A percentile compares a stretch with the other conserved stretches of the same genome.
Evolutionary conservation across 2,797 vertebrate species (phyloP).

Genomic region (Chromis chromis): DNA sequence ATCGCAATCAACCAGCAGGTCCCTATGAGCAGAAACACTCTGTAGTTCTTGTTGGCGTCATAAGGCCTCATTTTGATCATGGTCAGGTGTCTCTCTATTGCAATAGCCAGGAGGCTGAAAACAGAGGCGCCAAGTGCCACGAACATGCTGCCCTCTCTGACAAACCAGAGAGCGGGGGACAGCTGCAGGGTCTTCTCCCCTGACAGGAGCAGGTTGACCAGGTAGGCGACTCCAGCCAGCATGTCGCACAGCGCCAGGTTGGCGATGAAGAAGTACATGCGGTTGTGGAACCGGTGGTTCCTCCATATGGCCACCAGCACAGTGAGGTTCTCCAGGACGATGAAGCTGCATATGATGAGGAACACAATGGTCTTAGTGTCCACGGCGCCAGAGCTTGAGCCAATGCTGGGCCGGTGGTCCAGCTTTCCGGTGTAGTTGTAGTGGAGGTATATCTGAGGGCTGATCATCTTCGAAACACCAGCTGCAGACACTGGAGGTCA

Average conservation of each 20-base stretch:
- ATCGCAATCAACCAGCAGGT: conserved; percentile 93
- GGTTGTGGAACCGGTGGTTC: conserved; percentile 95
- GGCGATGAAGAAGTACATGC: conserved; percentile 98
- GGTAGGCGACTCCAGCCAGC: conserved; percentile 91
- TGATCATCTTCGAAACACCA: conserved; percentile 70
- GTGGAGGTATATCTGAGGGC: conserved; percentile 80
- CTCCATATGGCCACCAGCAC: conserved; percentile 95
- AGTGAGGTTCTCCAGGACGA: conserved; percentile 94
- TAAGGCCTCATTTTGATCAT: conserved; percentile 99
- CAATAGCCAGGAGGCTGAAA: conserved; percentile 94
- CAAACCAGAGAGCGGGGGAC: conserved; percentile 90
- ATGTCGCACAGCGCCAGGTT: conserved; percentile 96
- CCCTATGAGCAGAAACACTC: conserved; percentile 95
- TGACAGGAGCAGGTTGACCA: conserved; percentile 93
- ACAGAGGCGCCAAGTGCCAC: conserved; percentile 93
- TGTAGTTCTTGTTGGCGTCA: conserved; percentile 92
- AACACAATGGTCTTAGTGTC: conserved; percentile 84
- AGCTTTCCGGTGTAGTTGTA: conserved; percentile 94
- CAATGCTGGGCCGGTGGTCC: conserved; percentile 76
- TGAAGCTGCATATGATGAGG: conserved; percentile 90
- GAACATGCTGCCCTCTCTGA: conserved; percentile 96
- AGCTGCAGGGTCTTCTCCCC: conserved; percentile 91
- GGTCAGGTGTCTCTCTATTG: conserved; percentile 95
- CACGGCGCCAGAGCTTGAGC: conserved; percentile 45
- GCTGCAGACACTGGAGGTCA: conserved; percentile 69